Evolutionary conservation across 2,797 vertebrate genomes (phyloP).

Genomic region (Ctenosaura bakeri): DNA sequence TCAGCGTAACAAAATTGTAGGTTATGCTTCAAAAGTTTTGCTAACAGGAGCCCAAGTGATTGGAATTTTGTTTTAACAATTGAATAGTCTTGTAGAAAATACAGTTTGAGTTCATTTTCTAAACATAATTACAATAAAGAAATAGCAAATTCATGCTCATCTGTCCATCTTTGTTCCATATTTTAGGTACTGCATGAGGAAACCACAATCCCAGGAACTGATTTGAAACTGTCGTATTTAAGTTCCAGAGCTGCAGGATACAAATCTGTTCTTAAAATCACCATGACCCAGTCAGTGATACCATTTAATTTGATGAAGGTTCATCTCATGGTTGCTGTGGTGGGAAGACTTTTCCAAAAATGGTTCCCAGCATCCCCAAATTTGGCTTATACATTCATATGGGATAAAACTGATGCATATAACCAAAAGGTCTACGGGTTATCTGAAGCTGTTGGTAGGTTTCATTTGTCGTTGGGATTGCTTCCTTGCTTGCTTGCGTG

Average conservation of each 20-base stretch:
- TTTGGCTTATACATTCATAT: slow-evolving; percentile 97
- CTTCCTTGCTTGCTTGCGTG: not conserved
- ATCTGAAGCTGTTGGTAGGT: slow-evolving; percentile 95
- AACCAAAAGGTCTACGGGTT: slow-evolving; percentile 97
- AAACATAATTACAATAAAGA: not conserved
- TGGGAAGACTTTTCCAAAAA: slow-evolving; percentile 97
- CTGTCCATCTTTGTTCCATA: slow-evolving; percentile 44
- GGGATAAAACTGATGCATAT: slow-evolving; percentile 99
- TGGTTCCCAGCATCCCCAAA: slow-evolving; percentile 97
- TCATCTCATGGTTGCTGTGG: slow-evolving; percentile 98
- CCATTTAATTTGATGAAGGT: slow-evolving; percentile 98
- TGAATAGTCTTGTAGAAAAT: slow-evolving; percentile 17
- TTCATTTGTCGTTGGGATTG: not conserved
- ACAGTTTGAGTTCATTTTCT: not conserved
- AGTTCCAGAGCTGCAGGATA: slow-evolving; percentile 97
- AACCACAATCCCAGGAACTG: slow-evolving; percentile 94
- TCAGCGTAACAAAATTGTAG: slow-evolving; percentile 4
- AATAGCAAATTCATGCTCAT: slow-evolving; percentile 36
- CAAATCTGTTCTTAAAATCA: slow-evolving; percentile 96
- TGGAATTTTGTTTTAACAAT: not conserved
- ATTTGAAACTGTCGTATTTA: slow-evolving; percentile 95
- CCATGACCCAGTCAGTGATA: slow-evolving; percentile 92
- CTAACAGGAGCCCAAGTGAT: not conserved
- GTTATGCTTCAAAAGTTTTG: not conserved
- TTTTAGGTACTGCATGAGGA: slow-evolving; percentile 96